Evolutionary conservation across 2,888 invertebrate species (phyloP), one percentile per base, ranked within the genome.

Genomic region (Noctua pronuba): DNA sequence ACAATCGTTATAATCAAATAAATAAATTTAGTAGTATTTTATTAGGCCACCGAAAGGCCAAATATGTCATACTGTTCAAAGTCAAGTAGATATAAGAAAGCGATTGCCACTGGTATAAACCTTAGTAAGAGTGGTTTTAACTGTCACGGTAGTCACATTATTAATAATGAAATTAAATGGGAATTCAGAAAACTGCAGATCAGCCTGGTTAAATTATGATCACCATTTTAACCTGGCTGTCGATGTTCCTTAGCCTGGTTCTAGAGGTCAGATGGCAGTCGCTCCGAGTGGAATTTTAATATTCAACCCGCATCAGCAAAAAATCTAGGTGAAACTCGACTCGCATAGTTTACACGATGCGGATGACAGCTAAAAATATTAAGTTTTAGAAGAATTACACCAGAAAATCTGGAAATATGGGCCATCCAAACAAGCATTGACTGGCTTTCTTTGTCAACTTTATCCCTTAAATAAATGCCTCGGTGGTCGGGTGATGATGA

Each of bases 251-350:
- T 73, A 41, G 5, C 1, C 41, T 8, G 31, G 41, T 31, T 21
- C 10, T 21, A 55, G 10, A 44, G 31, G 35, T 35, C n/a, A 44
- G 8, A n/a, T 35, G 21, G 21, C 1, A 4, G 55, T 44, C 21
- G 16, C 11, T 10, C 7, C 1, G 16, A 58, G 41, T 18, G 28
- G 6, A 75, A 75, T 35, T 74, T 58, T 28, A 74, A 58, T 74
- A 74, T 75, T 74, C 75, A 44, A 58, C 44, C 44, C 35, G 21
- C 44, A 28, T 58, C 44, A 24, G 44, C 21, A 44, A 44, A 74
- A 35, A 74, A 44, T 75, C 75, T 58, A 75, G 58, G 21, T 75
- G 10, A 44, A 44, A 21, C 16, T 44, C 35, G 58, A 44, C 10
- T 44, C n/a, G 16, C 44, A 44, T 35, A 74, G n/a, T 74, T 74